A percentile compares a stretch with the other conserved stretches of the same genome.
These are phyloP conservation scores for Megamerina dolium DNA, from an alignment of 2,888 invertebrate genomes.

Conservation along the genomic window DNA sequence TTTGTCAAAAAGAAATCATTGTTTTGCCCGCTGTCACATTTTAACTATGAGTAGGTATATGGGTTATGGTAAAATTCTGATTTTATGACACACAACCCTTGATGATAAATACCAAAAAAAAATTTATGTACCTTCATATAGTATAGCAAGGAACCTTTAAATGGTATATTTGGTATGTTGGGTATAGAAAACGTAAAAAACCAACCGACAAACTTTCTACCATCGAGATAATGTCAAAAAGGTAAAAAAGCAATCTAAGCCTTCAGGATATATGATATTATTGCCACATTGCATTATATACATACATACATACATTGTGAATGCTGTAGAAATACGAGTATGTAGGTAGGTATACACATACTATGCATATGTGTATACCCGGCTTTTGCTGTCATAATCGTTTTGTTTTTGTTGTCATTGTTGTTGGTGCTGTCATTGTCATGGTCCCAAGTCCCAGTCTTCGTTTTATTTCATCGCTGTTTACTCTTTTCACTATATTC, in stretches of 20 bases:
- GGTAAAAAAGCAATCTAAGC: conserved; percentile 2
- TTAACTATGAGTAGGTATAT: background rate
- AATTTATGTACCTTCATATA: too few species aligned
- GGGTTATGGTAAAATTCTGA: too few species aligned
- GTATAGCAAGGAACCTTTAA: too few species aligned
- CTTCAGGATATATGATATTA: conserved; percentile 1
- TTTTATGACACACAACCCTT: too few species aligned
- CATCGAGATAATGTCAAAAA: background rate
- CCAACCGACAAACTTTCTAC: background rate
- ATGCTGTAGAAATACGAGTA: too few species aligned
- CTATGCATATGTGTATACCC: too few species aligned
- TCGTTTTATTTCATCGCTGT: conserved; percentile 1
- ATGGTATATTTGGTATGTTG: too few species aligned
- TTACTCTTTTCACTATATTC: background rate
- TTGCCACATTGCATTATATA: background rate
- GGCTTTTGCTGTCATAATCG: too few species aligned
- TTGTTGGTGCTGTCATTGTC: too few species aligned
- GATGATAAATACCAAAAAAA: background rate
- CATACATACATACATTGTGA: background rate
- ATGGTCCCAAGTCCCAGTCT: background rate
- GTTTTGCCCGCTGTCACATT: conserved; percentile 2
- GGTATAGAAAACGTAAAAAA: too few species aligned
- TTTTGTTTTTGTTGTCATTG: too few species aligned
- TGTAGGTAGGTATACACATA: too few species aligned
- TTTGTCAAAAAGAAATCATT: conserved; percentile 1